Percentiles rank a stretch among this genome's conserved stretches.
phyloP scores from a whole-genome alignment of 2,888 invertebrate genomes.

The Parnassius smintheus region DNA sequence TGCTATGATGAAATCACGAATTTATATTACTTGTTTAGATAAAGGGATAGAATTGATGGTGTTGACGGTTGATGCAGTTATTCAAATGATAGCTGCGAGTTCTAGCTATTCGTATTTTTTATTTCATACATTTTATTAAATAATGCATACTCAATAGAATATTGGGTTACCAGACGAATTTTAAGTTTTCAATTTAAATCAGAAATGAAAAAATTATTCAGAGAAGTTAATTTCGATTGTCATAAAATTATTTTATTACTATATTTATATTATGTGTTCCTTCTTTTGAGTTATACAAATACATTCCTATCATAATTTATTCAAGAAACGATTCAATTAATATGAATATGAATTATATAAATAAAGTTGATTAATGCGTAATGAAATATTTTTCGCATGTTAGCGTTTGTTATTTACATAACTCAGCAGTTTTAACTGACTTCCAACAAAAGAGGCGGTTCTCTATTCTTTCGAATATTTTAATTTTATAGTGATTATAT shows the following conservation, averaged over 20 bases:
- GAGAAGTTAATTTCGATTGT: not conserved
- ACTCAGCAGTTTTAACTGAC: too few species aligned
- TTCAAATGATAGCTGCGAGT: not conserved
- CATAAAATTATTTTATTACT: not conserved
- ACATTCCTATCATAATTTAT: too few species aligned
- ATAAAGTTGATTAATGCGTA: too few species aligned
- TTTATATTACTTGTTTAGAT: too few species aligned
- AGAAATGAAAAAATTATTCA: slow-evolving; percentile 2
- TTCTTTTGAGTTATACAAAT: not conserved
- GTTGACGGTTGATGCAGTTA: not conserved
- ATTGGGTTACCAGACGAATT: not conserved
- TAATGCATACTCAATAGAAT: slow-evolving; percentile 2
- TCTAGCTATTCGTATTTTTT: slow-evolving; percentile 5
- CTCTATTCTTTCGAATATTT: too few species aligned
- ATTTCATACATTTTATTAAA: slow-evolving; percentile 8
- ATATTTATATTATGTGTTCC: not conserved
- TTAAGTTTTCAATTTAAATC: not conserved
- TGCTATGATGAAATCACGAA: not conserved
- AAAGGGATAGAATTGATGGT: too few species aligned
- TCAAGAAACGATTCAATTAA: too few species aligned
- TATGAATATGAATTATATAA: too few species aligned
- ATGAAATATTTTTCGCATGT: too few species aligned
- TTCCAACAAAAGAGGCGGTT: too few species aligned
- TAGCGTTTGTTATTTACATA: too few species aligned
- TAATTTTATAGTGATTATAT: too few species aligned